These are phyloP conservation scores for Agriopis leucophaearia DNA, from an alignment of 2,888 invertebrate species.

Conservation along the genomic window DNA sequence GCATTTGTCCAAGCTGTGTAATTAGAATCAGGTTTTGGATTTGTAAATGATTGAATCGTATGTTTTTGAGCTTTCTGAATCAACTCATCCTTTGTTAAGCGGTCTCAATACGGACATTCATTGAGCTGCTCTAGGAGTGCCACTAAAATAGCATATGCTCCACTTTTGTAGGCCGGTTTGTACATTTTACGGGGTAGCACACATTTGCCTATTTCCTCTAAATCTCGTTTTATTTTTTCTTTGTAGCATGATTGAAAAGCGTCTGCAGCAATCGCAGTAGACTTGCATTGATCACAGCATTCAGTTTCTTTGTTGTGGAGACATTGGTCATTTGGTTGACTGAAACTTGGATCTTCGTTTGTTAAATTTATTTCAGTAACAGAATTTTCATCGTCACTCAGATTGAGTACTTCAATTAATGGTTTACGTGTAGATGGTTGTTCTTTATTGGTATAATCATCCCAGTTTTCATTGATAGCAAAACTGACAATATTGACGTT, in stretches of 20 bases:
- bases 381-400: constrained; percentile 3
- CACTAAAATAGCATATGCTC: constrained; percentile 89
- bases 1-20: constrained; percentile 91
- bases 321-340: not conserved
- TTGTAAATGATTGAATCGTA: constrained; percentile 87
- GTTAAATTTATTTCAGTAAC: constrained; percentile 1
- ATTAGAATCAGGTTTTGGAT: constrained; percentile 75
- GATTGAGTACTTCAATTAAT: not conserved
- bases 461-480: constrained; percentile 10
- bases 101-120: constrained; percentile 70
- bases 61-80: constrained; percentile 86
- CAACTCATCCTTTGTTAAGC: constrained; percentile 87
- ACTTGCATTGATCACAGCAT: constrained; percentile 14
- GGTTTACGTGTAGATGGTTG: not conserved
- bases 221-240: constrained; percentile 33
- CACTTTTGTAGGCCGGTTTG: constrained; percentile 88
- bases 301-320: not conserved
- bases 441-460: not conserved
- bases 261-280: constrained; percentile 12
- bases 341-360: constrained; percentile 2
- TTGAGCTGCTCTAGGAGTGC: constrained; percentile 85
- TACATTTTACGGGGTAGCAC: constrained; percentile 50
- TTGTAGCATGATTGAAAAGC: constrained; percentile 7
- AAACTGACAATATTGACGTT: not conserved
- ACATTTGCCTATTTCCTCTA: constrained; percentile 22